phyloP scores from a whole-genome alignment of 2,888 invertebrate genomes.

The Drosophila demipolita region DNA sequence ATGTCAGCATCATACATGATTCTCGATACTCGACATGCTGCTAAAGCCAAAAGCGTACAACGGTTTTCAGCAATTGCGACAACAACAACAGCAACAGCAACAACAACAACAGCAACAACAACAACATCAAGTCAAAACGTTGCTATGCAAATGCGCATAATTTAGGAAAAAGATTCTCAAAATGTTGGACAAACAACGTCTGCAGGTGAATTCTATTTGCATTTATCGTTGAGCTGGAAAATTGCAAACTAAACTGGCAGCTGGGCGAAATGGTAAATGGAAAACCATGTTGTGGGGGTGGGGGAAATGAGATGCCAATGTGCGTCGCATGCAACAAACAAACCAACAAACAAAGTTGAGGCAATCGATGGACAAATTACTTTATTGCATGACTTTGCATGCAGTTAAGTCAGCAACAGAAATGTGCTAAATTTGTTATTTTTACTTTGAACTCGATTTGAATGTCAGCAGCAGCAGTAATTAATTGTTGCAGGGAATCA shows the following conservation, averaged over 20 bases:
- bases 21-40: constrained; percentile 68
- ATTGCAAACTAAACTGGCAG: constrained; percentile 71
- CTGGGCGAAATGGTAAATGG: constrained; percentile 1
- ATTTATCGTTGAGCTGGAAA: constrained; percentile 78
- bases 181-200: constrained; percentile 76
- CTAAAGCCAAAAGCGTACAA: constrained; percentile 60
- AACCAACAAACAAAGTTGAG: background rate
- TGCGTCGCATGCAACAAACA: constrained; percentile 29
- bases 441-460: constrained; percentile 3
- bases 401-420: constrained; percentile 8
- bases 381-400: constrained; percentile 4
- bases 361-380: constrained; percentile 24
- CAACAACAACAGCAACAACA: constrained; percentile 10
- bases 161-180: constrained; percentile 72
- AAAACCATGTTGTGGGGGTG: background rate
- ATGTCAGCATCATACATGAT: constrained; percentile 75
- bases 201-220: constrained; percentile 80
- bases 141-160: constrained; percentile 70
- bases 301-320: constrained; percentile 31
- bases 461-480: constrained; percentile 29
- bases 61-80: constrained; percentile 50
- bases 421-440: constrained; percentile 11
- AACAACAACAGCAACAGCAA: constrained; percentile 32
- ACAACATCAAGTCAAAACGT: constrained; percentile 13
- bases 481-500: constrained; percentile 32